Conservation (phyloP, 92 coral and sea anemone genomes). For the Epizoanthus scotinus region DNA sequence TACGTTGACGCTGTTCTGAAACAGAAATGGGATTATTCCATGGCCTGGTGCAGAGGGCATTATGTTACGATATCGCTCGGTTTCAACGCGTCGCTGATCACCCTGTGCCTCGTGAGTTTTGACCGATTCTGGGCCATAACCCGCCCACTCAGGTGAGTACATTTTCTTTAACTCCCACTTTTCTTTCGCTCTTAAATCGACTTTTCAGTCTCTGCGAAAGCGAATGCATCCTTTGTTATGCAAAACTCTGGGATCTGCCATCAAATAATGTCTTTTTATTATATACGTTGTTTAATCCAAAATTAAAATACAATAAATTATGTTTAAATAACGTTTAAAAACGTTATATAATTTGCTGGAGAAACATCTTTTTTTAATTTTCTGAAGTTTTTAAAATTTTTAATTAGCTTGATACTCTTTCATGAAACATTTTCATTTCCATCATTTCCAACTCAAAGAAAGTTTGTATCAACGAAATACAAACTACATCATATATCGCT, state of each 20-base stretch:
- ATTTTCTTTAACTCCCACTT: background rate
- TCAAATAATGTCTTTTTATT: background rate
- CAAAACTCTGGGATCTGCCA: background rate
- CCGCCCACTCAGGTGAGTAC: slow-evolving; percentile 28
- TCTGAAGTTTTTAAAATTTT: too few relatives aligned
- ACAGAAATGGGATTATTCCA: slow-evolving; percentile 30
- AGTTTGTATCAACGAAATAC: too few relatives aligned
- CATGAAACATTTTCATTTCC: too few relatives aligned
- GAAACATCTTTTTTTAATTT: too few relatives aligned
- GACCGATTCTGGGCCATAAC: slow-evolving; percentile 35
- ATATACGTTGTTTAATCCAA: too few relatives aligned
- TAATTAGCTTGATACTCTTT: too few relatives aligned
- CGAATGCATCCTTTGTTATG: background rate
- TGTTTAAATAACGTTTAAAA: too few relatives aligned
- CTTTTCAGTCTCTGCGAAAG: background rate
- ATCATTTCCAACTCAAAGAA: too few relatives aligned
- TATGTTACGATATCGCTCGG: slow-evolving; percentile 38
- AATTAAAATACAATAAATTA: too few relatives aligned
- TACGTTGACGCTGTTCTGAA: slow-evolving; percentile 22
- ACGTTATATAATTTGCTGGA: background rate
- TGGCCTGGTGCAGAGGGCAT: slow-evolving; percentile 44
- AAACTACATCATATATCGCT: too few relatives aligned
- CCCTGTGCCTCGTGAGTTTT: slow-evolving; percentile 23
- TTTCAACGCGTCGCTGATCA: slow-evolving; percentile 32
- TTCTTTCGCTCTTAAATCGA: background rate